phyloP scores from a whole-genome alignment of 2,797 vertebrate species.

The Paratrypauchen microcephalus region DNA sequence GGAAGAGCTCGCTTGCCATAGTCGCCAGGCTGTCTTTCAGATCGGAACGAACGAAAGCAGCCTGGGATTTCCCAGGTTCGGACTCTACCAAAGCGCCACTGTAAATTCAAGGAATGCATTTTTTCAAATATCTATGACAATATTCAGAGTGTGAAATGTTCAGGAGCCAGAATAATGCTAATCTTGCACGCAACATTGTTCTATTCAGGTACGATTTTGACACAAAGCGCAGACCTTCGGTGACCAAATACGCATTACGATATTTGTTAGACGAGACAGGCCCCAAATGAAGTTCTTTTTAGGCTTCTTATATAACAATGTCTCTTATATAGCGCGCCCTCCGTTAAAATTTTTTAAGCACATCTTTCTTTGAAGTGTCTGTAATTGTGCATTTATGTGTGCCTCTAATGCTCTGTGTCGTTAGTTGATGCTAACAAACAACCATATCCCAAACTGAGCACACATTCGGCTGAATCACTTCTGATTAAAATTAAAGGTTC shows the following conservation, averaged over 20 bases:
- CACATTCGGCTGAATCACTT: constrained; percentile 30
- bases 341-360: constrained; percentile 71
- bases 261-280: constrained; percentile 8
- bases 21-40: too few relatives aligned
- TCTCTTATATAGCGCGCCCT: constrained; percentile 60
- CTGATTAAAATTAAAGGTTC: constrained; percentile 33
- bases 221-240: not conserved
- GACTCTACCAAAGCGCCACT: too few relatives aligned
- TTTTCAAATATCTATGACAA: too few relatives aligned
- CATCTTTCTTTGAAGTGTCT: constrained; percentile 65
- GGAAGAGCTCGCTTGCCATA: too few relatives aligned
- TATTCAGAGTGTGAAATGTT: too few relatives aligned
- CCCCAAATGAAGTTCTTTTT: constrained; percentile 34
- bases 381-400: constrained; percentile 71
- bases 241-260: not conserved
- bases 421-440: constrained; percentile 38
- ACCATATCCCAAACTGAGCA: constrained; percentile 31
- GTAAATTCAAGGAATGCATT: too few relatives aligned
- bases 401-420: constrained; percentile 40
- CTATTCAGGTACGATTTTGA: not conserved
- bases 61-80: too few relatives aligned
- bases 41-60: too few relatives aligned
- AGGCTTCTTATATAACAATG: constrained; percentile 65
- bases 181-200: too few relatives aligned
- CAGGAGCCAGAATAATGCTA: too few relatives aligned